Evolutionary conservation across 1,140 invertebrate genomes (phyloP).

Genomic region (Drosophila prosaltans): DNA sequence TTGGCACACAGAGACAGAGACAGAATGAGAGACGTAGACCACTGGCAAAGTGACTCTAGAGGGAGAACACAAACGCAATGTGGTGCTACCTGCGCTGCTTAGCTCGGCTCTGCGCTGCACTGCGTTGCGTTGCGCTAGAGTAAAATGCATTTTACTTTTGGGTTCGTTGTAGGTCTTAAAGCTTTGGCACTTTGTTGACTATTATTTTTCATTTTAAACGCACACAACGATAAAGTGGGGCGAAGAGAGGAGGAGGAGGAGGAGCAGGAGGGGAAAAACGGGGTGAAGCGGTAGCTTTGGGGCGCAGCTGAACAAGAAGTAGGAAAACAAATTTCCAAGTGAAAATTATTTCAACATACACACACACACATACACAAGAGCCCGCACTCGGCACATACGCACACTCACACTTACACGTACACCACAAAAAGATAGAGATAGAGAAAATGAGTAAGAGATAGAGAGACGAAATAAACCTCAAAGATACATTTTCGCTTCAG

Average conservation of each 20-base stretch:
- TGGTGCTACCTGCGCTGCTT: conserved; percentile 54
- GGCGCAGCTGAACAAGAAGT: background rate
- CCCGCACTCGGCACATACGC: too few relatives aligned
- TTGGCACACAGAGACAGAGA: conserved; percentile 67
- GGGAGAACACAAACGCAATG: background rate
- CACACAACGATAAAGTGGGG: conserved; percentile 30
- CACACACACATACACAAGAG: conserved; percentile 30
- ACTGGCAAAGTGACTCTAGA: conserved; percentile 9
- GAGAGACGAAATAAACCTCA: conserved; percentile 70
- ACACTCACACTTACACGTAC: too few relatives aligned
- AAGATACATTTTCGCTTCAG: conserved; percentile 81
- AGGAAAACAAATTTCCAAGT: conserved; percentile 36
- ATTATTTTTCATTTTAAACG: conserved; percentile 76
- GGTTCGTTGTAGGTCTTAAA: conserved; percentile 54
- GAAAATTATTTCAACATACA: conserved; percentile 66
- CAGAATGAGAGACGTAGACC: background rate
- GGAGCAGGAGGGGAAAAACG: too few relatives aligned
- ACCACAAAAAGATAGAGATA: conserved; percentile 63
- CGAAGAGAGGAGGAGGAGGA: background rate
- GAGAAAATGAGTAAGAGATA: background rate
- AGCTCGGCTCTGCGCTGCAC: too few relatives aligned
- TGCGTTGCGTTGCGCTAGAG: conserved; percentile 16
- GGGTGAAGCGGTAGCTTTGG: background rate
- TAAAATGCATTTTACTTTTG: conserved; percentile 57
- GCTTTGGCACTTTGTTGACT: conserved; percentile 75